Percentiles rank a stretch among this genome's conserved stretches.
Conservation (phyloP, 2,113 vertebrate genomes). For the Channa argus region DNA sequence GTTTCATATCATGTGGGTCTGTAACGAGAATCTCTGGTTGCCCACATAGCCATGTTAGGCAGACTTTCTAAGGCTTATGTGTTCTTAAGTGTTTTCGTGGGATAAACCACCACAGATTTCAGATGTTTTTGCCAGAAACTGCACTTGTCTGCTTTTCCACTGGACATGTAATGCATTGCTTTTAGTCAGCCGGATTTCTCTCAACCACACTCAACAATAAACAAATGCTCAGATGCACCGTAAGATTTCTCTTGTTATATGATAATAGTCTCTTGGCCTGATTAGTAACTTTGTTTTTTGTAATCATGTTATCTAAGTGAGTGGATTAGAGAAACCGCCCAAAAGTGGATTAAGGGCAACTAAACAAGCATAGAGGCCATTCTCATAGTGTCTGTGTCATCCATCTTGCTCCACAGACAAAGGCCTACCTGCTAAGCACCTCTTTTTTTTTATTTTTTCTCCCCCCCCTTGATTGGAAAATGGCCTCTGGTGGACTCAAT, state of each 20-base stretch:
- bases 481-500: conserved; percentile 67
- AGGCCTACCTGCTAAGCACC: conserved; percentile 73
- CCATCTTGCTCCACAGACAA: conserved; percentile 58
- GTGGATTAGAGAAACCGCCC: conserved; percentile 54
- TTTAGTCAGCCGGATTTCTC: conserved; percentile 10
- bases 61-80: conserved; percentile 54
- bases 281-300: conserved; percentile 62
- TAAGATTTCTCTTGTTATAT: conserved; percentile 43
- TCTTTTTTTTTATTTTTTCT: conserved; percentile 55
- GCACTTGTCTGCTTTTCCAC: conserved; percentile 57
- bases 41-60: conserved; percentile 43
- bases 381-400: conserved; percentile 70
- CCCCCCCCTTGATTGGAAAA: conserved; percentile 56
- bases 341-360: conserved; percentile 60
- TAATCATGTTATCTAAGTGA: conserved; percentile 60
- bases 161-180: conserved; percentile 33
- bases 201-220: conserved; percentile 20
- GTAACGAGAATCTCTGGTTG: conserved; percentile 70
- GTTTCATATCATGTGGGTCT: conserved; percentile 73
- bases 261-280: conserved; percentile 57
- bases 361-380: conserved; percentile 51
- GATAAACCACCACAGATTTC: conserved; percentile 53
- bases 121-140: conserved; percentile 49
- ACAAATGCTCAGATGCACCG: not conserved
- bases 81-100: conserved; percentile 45